Evolutionary conservation across 2,888 invertebrate genomes (phyloP).

Genomic region (Chloroclystis v-ata): DNA sequence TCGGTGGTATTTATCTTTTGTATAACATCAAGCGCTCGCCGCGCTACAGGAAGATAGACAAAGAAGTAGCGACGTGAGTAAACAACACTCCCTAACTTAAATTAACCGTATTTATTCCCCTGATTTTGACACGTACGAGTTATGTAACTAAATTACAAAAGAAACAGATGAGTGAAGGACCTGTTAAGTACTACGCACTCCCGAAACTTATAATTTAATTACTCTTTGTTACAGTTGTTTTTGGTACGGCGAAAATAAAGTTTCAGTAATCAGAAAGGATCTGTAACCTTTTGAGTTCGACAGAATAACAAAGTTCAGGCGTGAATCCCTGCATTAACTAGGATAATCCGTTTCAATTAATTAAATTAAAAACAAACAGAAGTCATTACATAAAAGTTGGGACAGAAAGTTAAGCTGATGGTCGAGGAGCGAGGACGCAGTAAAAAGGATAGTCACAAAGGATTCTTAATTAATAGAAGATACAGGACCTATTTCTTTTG

Average conservation of each 20-base stretch:
- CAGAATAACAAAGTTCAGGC: slow-evolving; percentile 52
- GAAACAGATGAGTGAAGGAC: slow-evolving; percentile 38
- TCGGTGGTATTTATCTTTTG: slow-evolving; percentile 67
- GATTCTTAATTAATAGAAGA: slow-evolving; percentile 24
- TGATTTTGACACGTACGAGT: slow-evolving; percentile 59
- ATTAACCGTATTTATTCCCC: slow-evolving; percentile 58
- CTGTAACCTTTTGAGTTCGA: slow-evolving; percentile 42
- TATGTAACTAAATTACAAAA: slow-evolving; percentile 47
- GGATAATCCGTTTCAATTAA: slow-evolving; percentile 67
- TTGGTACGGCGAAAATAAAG: slow-evolving; percentile 38
- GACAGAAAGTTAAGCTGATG: slow-evolving; percentile 43
- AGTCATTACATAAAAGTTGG: slow-evolving; percentile 59
- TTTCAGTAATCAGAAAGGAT: slow-evolving; percentile 41
- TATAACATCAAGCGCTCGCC: slow-evolving; percentile 55
- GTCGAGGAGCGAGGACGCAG: slow-evolving; percentile 37
- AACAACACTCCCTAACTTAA: slow-evolving; percentile 58
- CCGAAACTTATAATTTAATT: slow-evolving; percentile 41
- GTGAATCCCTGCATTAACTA: slow-evolving; percentile 59
- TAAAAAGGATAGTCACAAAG: slow-evolving; percentile 34
- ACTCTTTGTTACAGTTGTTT: slow-evolving; percentile 27
- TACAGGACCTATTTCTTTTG: slow-evolving; percentile 9
- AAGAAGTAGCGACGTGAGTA: slow-evolving; percentile 63
- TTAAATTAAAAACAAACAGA: slow-evolving; percentile 71
- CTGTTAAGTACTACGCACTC: slow-evolving; percentile 32
- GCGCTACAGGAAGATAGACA: slow-evolving; percentile 53